Evolutionary conservation across 2,888 invertebrate genomes (phyloP), one percentile per base, ranked within the genome.

Genomic region (Villa cingulata): DNA sequence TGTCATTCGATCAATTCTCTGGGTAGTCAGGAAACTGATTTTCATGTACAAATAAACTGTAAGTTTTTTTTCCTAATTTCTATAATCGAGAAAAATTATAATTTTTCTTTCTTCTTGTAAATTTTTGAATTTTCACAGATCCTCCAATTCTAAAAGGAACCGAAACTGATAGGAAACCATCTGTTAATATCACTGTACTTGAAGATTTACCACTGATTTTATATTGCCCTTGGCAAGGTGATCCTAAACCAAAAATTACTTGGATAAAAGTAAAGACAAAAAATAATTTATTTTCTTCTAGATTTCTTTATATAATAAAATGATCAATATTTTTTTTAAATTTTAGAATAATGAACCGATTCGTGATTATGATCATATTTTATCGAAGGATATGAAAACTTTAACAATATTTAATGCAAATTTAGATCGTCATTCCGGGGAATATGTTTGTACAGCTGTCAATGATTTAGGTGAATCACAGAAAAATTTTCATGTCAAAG

Each of bases 201-300:
- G 67, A 69, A 1, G 72, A 71, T 0, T 70, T 72, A 52, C 61
- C 72, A 0, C 67, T 72, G 53, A 70, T 66, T 44, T 56, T 76
- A 10, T 68, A 70, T 48, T 80, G 80, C 57, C 73, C 74, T 46
- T 76, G 77, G 0, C 68, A 69, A 38, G 81, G 80, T 1, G 73
- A 74, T 54, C 81, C 81, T 0, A 44, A 61, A 4, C 80, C 80
- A 0, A 63, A 69, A 37, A 70, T 81, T 19, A 72, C 72, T 51
- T 83, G 82, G 81, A 73, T 73, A 56, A 76, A 74, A 57, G 74
- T 74, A 37, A 70, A 62, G 2, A n/a, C n/a, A n/a, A n/a, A n/a
- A n/a, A n/a, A n/a, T n/a, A n/a, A n/a, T n/a, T n/a, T n/a, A n/a
- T n/a, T n/a, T 29, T 9, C 12, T 36, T 23, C 20, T 39, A 15